Base-by-base conservation (phyloP, 2,797 vertebrate species). In the Syngnathus acus region DNA sequence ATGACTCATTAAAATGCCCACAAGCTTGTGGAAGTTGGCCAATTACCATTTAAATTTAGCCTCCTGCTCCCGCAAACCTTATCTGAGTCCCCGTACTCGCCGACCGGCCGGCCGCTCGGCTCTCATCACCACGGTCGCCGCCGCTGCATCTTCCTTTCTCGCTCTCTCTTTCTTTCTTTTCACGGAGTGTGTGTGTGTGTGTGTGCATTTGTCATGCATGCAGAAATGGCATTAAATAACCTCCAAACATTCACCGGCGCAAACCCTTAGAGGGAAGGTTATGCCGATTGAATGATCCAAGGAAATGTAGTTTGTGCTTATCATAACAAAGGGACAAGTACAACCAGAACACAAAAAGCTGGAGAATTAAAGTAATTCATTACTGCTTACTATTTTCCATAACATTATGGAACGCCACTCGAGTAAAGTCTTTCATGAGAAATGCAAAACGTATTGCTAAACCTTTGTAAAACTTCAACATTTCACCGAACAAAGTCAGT, bases 1-100 rank as follows among this genome's bases (percentile, higher is more conserved):
- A 98, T 97, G 96, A 98, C 94, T 99, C 95, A 99, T 99, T 99
- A 99, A 99, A 98, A 98, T 95, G 95, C 95, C 95, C 94, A 95
- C 95, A 93, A 97, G 96, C 94, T 94, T 93, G 95, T 97, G 96
- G 95, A 98, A 96, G 94, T 95, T 92, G 94, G 95, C 96, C 96
- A 98, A 98, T 98, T 98, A 96, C 95, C 93, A 97, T 97, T 97
- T 98, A 97, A 97, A 99, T 98, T 96, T 96, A 98, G 94, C 94
- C 92, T 79, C 78, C 79, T 74, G 81, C 83, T 83, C 80, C 82
- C 82, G 81, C 80, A 73, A 32, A 84, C 84, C 84, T 77, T 78
- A 83, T 76, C 83, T 67, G 73, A 73, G 75, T 76, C 75, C 70
- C 70, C 19, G 69, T 78, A 61, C 78, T 71, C 76, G 76, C 80